Base-by-base conservation (phyloP, 2,113 vertebrate species). In the Tautogolabrus adspersus region DNA sequence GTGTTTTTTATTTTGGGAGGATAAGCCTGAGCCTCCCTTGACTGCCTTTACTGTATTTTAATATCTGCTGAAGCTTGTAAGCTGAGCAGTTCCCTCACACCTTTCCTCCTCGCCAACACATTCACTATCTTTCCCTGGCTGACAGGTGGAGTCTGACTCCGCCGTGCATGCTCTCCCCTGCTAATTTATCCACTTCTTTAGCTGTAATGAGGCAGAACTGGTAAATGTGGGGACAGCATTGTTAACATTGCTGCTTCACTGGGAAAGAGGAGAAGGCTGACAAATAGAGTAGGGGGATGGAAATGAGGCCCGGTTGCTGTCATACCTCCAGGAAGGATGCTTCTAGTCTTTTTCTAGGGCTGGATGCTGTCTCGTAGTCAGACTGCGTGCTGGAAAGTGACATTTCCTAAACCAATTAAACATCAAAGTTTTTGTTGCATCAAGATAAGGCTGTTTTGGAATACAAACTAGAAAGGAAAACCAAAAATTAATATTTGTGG, bases 181-280 rank as follows among this genome's bases (percentile, higher is more conserved):
- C 90, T 93, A 92, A 93, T 93, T 92, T 89, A 93, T 88, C 84
- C 82, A 86, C 90, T 90, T 91, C 91, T 90, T 86, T 89, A 88
- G 87, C 92, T 85, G 89, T 94, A 93, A 93, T 92, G 92, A 93
- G 89, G 93, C 88, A 94, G 92, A 93, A 94, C 93, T 89, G 88
- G 90, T 88, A 88, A 92, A 93, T 93, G 93, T 92, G 92, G 85
- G 89, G 86, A 90, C 88, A 90, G 88, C 88, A 90, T 92, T 92
- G 92, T 93, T 93, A 94, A 91, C 92, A 92, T 90, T 84, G 83
- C 84, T 84, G 89, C 91, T 91, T 91, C 86, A 89, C 84, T 88
- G 85, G 79, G 85, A 66, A 66, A 86, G 83, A 81, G 83, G 70
- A 89, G 83, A 87, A 61, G 82, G 75, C 77, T 90, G 74, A 91